These are phyloP conservation scores for Drosophila flavopinicola DNA, from an alignment of 2,888 invertebrate genomes.

Conservation along the genomic window DNA sequence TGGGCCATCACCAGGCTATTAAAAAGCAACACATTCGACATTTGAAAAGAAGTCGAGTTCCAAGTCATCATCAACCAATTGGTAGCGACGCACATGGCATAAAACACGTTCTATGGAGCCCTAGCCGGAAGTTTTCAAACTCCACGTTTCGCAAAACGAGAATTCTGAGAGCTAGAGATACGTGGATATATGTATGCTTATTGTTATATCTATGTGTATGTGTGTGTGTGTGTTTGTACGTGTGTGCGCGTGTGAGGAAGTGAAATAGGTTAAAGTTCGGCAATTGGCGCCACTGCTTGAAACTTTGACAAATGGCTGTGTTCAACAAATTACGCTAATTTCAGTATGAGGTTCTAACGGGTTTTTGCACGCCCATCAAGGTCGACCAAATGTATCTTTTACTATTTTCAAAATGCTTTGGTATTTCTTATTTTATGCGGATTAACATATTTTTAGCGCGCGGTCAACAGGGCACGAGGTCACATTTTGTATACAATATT, in stretches of 20 bases:
- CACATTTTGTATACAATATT: conserved; percentile 42
- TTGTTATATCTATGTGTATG: conserved; percentile 16
- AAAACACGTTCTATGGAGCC: conserved; percentile 66
- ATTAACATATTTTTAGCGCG: conserved; percentile 62
- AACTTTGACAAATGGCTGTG: conserved; percentile 48
- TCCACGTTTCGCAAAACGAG: conserved; percentile 46
- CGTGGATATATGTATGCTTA: conserved; percentile 2
- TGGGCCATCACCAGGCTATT: conserved; percentile 46
- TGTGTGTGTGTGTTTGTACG: conserved; percentile 35
- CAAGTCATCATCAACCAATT: conserved; percentile 39
- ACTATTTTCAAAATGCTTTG: conserved; percentile 29
- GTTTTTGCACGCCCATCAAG: conserved; percentile 57
- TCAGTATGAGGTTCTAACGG: conserved; percentile 57
- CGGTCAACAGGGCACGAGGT: conserved; percentile 81
- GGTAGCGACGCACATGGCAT: conserved; percentile 53
- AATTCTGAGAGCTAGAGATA: conserved; percentile 41
- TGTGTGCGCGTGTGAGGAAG: conserved; percentile 64
- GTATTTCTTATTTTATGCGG: conserved; percentile 17
- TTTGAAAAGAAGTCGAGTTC: conserved; percentile 9
- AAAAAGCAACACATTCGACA: conserved; percentile 16
- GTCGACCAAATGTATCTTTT: conserved; percentile 44
- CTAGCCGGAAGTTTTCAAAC: conserved; percentile 59
- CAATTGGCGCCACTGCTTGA: conserved; percentile 52
- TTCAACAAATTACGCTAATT: conserved; percentile 54
- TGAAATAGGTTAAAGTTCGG: conserved; percentile 80